phyloP scores from a whole-genome alignment of 2,797 vertebrate genomes.

The Glyptemys insculpta region DNA sequence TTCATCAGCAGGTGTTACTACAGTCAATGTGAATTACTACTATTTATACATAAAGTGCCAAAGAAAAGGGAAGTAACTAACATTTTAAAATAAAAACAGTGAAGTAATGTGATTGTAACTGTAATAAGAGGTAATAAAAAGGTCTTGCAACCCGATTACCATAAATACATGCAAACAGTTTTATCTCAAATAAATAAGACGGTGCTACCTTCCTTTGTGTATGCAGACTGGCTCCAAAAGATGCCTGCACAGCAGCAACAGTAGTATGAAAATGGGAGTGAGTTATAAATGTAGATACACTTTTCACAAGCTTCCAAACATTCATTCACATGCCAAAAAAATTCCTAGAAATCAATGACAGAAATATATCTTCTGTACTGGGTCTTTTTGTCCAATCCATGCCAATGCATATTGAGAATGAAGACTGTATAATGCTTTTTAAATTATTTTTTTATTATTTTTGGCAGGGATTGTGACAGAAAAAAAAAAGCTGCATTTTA shows the following conservation, averaged over 20 bases:
- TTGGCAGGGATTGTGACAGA: neutral
- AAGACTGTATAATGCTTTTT: neutral
- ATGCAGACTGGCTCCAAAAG: neutral
- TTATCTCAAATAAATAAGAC: neutral
- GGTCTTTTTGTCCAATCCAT: neutral
- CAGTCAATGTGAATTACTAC: neutral
- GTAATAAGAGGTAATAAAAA: neutral
- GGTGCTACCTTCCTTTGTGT: neutral
- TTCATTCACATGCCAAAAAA: neutral
- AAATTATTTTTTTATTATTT: neutral
- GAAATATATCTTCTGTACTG: rapidly evolving
- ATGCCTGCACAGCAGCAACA: neutral
- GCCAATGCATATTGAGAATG: neutral
- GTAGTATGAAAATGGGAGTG: neutral
- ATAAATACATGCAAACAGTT: neutral
- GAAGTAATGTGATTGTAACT: neutral
- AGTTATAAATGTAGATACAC: rapidly evolving
- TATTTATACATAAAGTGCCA: neutral
- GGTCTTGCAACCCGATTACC: neutral
- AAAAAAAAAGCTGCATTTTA: neutral
- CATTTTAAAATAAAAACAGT: neutral
- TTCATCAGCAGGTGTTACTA: slow-evolving; percentile 28
- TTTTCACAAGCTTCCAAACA: neutral
- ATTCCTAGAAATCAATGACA: neutral
- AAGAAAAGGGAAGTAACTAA: neutral